Percentiles rank a stretch among this genome's conserved stretches.
Evolutionary conservation across 1,140 invertebrate genomes (phyloP).

Genomic region (Brachionus sp.): DNA sequence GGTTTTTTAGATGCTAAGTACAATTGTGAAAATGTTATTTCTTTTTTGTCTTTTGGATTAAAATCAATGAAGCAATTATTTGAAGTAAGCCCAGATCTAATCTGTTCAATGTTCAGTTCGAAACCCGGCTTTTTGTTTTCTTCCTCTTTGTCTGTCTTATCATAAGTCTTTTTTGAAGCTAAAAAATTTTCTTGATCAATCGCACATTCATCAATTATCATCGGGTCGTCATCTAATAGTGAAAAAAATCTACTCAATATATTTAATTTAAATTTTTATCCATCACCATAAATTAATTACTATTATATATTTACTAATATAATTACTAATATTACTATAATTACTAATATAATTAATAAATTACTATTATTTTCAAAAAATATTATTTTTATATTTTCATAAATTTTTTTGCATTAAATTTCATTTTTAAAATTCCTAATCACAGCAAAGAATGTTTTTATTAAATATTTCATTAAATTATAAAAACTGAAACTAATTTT

Average conservation of each 20-base stretch:
- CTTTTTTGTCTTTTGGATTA: slow-evolving; percentile 28
- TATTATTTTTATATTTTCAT: too few relatives aligned
- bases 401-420: too few relatives aligned
- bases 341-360: too few relatives aligned
- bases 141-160: neutral
- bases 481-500: too few relatives aligned
- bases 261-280: neutral
- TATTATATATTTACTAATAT: too few relatives aligned
- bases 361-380: too few relatives aligned
- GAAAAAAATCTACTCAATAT: neutral
- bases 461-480: too few relatives aligned
- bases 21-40: slow-evolving; percentile 23
- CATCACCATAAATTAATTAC: too few relatives aligned
- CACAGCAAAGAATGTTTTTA: too few relatives aligned
- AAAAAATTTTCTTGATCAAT: slow-evolving; percentile 24
- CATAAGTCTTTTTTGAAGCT: neutral
- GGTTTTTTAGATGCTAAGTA: slow-evolving; percentile 25
- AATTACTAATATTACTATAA: too few relatives aligned
- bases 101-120: neutral
- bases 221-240: neutral
- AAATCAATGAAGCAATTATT: neutral
- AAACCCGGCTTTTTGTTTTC: neutral
- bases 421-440: too few relatives aligned
- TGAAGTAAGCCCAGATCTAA: neutral
- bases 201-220: slow-evolving; percentile 16